Percentiles rank a stretch among this genome's conserved stretches.
Evolutionary conservation across 2,797 vertebrate genomes (phyloP).

Genomic region (Liparis tanakae): DNA sequence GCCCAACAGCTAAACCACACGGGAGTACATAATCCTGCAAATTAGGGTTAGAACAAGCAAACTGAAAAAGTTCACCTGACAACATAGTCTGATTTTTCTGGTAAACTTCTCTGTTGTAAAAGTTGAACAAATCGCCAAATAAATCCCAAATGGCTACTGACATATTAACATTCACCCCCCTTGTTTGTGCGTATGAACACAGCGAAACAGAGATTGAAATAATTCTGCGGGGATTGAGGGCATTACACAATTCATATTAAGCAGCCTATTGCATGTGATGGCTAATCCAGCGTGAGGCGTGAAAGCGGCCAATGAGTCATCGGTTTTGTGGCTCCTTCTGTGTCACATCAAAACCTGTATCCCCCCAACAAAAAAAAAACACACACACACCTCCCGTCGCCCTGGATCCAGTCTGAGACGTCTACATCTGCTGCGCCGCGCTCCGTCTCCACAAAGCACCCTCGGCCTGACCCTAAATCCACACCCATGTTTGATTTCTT

Average conservation of each 20-base stretch:
- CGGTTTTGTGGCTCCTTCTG: slow-evolving; percentile 43
- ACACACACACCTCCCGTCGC: slow-evolving; percentile 9
- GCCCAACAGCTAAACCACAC: slow-evolving; percentile 41
- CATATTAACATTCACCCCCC: background rate
- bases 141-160: background rate
- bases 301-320: slow-evolving; percentile 70
- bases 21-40: slow-evolving; percentile 36
- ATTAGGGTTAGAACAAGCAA: slow-evolving; percentile 31
- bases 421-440: slow-evolving; percentile 9
- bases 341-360: slow-evolving; percentile 32
- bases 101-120: background rate
- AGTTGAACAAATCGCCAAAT: background rate
- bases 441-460: slow-evolving; percentile 37
- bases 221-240: slow-evolving; percentile 68
- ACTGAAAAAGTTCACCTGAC: slow-evolving; percentile 25
- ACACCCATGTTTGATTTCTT: slow-evolving; percentile 73
- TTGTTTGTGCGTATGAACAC: slow-evolving; percentile 27
- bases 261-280: slow-evolving; percentile 75
- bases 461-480: slow-evolving; percentile 57
- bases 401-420: slow-evolving; percentile 9
- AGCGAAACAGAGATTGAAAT: slow-evolving; percentile 59
- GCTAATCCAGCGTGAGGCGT: slow-evolving; percentile 69
- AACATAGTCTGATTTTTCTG: slow-evolving; percentile 4
- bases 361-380: background rate
- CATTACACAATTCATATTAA: slow-evolving; percentile 72